Conservation (phyloP, 1,140 invertebrate species). For the Atta colombica region DNA sequence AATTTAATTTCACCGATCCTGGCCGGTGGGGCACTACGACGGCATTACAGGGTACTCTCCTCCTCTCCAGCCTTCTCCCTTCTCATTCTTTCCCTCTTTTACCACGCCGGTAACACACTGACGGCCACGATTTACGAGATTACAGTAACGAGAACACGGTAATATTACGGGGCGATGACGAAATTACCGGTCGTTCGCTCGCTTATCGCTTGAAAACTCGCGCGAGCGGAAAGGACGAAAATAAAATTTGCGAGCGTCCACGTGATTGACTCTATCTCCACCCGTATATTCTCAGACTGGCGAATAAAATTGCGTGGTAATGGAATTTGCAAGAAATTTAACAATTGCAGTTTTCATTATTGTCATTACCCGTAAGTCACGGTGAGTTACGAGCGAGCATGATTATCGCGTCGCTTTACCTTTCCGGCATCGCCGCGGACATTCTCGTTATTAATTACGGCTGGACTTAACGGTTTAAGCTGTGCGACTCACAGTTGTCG, state of each 20-base stretch:
- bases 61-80: neutral
- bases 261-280: conserved; percentile 45
- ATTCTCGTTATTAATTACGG: conserved; percentile 43
- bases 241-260: conserved; percentile 49
- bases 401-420: conserved; percentile 39
- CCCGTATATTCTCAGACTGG: conserved; percentile 1
- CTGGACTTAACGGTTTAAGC: conserved; percentile 35
- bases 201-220: conserved; percentile 50
- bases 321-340: conserved; percentile 54
- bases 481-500: conserved; percentile 2
- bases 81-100: conserved; percentile 15
- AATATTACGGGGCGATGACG: conserved; percentile 70
- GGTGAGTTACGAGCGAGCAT: conserved; percentile 42
- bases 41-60: conserved; percentile 44
- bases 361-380: conserved; percentile 31
- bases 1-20: conserved; percentile 79
- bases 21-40: conserved; percentile 19
- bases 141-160: conserved; percentile 70
- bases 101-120: conserved; percentile 46
- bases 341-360: conserved; percentile 37
- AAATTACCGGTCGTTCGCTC: conserved; percentile 62
- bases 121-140: conserved; percentile 75
- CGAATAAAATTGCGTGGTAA: neutral
- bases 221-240: conserved; percentile 14
- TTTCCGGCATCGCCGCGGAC: conserved; percentile 26